Conservation (phyloP, 35 echinoderm and acorn worm genomes). For the Amphiura filiformis region DNA sequence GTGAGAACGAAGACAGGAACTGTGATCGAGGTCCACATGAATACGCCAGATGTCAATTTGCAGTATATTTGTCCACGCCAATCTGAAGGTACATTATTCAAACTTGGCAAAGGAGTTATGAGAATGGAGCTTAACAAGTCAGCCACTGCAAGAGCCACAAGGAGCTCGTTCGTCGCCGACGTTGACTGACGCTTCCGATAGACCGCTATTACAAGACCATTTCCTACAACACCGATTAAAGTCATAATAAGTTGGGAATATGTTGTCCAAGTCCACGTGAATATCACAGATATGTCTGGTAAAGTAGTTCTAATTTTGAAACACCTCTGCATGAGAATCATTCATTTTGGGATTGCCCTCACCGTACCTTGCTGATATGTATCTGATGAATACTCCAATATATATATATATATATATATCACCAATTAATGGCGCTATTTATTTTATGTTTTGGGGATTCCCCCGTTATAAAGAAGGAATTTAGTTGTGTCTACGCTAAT, state of each 20-base stretch:
- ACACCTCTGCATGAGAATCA: no score
- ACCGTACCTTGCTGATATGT: no score
- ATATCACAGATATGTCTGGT: no score
- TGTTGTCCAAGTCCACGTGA: not conserved
- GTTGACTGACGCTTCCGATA: not conserved
- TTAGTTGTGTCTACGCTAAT: no score
- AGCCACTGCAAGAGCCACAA: conserved; percentile 22
- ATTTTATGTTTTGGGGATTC: no score
- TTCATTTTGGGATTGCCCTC: no score
- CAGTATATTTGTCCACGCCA: conserved; percentile 19
- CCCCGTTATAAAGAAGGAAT: no score
- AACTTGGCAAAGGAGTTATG: conserved; percentile 2
- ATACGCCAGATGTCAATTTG: not conserved
- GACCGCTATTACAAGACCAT: conserved; percentile 15
- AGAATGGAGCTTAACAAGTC: conserved; percentile 29
- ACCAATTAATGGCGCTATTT: no score
- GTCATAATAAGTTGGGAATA: conserved; percentile 14
- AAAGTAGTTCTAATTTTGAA: no score
- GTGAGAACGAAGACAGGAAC: conserved; percentile 31
- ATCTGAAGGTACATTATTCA: not conserved
- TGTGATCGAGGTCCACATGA: conserved; percentile 26
- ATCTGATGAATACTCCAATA: no score
- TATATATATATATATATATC: no score
- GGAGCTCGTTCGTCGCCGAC: not conserved
- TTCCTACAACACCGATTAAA: conserved; percentile 30